phyloP scores from a whole-genome alignment of 2,888 invertebrate genomes.

The Acleris sparsana region DNA sequence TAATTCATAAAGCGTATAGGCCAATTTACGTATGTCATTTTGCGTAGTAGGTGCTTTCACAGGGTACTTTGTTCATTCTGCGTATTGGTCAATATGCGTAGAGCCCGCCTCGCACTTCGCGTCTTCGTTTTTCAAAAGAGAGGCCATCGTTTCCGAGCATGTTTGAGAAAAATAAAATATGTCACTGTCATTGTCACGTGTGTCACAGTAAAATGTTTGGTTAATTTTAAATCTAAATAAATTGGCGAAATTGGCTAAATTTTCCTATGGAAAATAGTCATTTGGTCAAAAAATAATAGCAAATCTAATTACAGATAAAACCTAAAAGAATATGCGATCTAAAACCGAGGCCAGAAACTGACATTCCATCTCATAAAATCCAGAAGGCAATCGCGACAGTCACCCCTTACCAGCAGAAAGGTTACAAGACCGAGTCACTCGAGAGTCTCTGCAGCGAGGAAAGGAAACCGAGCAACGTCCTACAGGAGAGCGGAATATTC shows the following conservation, averaged over 20 bases:
- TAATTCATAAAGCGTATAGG: too few species aligned
- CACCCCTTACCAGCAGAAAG: conserved; percentile 83
- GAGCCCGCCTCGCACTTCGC: too few species aligned
- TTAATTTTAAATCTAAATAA: neutral
- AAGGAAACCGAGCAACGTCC: conserved; percentile 80
- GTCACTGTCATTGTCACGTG: conserved; percentile 27
- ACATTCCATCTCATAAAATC: conserved; percentile 70
- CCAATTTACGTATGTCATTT: too few species aligned
- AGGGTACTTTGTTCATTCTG: too few species aligned
- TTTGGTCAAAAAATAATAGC: neutral
- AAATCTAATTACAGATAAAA: conserved; percentile 62
- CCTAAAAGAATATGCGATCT: conserved; percentile 73
- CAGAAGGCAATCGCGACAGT: conserved; percentile 86
- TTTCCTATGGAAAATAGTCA: too few species aligned
- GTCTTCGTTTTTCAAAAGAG: too few species aligned
- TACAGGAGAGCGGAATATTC: conserved; percentile 90
- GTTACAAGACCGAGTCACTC: conserved; percentile 75
- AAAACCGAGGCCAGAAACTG: conserved; percentile 68
- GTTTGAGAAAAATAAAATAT: neutral
- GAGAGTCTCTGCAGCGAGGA: conserved; percentile 76
- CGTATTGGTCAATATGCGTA: too few species aligned
- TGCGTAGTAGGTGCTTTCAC: too few species aligned
- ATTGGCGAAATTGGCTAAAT: too few species aligned
- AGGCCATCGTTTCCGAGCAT: too few species aligned
- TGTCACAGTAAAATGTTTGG: conserved; percentile 2